Evolutionary conservation across 1,140 invertebrate species (phyloP).

Genomic region (Hestina assimilis): DNA sequence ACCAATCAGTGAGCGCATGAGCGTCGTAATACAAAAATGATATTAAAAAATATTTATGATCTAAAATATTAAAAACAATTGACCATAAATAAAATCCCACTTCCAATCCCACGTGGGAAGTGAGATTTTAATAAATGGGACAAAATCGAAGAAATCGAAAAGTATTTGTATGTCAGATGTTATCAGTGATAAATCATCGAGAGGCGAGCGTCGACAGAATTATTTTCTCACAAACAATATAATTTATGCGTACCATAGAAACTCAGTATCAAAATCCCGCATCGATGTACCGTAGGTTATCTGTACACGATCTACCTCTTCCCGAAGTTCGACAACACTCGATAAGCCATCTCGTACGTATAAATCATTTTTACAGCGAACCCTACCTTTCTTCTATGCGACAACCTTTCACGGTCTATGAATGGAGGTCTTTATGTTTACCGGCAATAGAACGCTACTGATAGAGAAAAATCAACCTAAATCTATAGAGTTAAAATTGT

Average conservation of each 20-base stretch:
- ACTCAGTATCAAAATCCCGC: constrained; percentile 12
- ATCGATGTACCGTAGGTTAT: constrained; percentile 33
- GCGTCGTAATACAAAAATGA: too few species aligned
- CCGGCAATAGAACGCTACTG: constrained; percentile 31
- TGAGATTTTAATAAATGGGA: neutral
- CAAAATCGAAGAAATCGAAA: neutral
- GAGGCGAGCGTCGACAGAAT: constrained; percentile 17
- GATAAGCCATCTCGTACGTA: constrained; percentile 53
- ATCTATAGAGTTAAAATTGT: constrained; percentile 7
- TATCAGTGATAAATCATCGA: constrained; percentile 19
- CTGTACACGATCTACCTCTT: constrained; percentile 48
- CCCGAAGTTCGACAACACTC: constrained; percentile 44
- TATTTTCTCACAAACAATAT: constrained; percentile 15
- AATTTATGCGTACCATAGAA: constrained; percentile 18
- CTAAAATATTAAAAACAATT: too few species aligned
- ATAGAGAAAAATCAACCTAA: constrained; percentile 18
- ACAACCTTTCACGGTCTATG: constrained; percentile 53
- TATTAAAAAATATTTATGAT: too few species aligned
- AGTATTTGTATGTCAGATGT: neutral
- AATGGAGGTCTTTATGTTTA: constrained; percentile 53
- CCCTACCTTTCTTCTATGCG: constrained; percentile 41
- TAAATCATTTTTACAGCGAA: constrained; percentile 67
- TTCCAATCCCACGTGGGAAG: too few species aligned
- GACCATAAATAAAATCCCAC: too few species aligned
- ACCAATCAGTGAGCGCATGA: too few species aligned